Evolutionary conservation across 23 tunicate species (phyloP).

Genomic region (Trididemnum miniatum): DNA sequence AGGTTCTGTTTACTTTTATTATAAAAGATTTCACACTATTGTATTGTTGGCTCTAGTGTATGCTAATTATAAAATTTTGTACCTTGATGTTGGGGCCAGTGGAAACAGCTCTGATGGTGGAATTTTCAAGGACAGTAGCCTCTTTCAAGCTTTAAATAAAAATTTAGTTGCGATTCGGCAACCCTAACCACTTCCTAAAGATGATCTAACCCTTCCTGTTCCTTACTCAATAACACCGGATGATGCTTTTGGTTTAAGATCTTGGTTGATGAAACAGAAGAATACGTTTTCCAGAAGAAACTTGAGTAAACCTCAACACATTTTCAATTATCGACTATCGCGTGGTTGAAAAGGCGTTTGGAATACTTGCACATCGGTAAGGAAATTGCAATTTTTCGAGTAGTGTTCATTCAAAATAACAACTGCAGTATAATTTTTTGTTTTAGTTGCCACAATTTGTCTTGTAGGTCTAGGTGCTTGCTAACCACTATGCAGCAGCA

Average conservation of each 20-base stretch:
- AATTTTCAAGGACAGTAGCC: neutral
- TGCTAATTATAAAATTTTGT: neutral
- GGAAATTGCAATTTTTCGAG: no score
- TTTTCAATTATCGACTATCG: neutral
- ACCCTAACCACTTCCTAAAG: neutral
- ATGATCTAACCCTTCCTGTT: neutral
- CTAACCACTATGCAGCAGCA: neutral
- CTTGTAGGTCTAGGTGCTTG: no score
- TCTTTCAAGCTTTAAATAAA: neutral
- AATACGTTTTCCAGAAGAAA: neutral
- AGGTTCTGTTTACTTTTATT: neutral
- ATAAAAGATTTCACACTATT: constrained; percentile 1
- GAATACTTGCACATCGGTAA: neutral
- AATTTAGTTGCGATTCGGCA: neutral
- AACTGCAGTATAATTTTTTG: no score
- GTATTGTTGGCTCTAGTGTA: constrained; percentile 1
- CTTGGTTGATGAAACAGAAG: neutral
- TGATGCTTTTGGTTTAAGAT: neutral
- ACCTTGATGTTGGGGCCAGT: neutral
- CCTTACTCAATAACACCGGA: neutral
- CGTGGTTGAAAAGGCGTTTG: neutral
- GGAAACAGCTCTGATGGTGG: neutral
- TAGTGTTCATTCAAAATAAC: no score
- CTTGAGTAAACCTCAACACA: neutral
- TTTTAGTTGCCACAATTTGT: no score